A percentile compares a stretch with the other conserved stretches of the same genome.
These are phyloP conservation scores for Trachelus stipa DNA, from an alignment of 2,888 invertebrate species.

Conservation along the genomic window DNA sequence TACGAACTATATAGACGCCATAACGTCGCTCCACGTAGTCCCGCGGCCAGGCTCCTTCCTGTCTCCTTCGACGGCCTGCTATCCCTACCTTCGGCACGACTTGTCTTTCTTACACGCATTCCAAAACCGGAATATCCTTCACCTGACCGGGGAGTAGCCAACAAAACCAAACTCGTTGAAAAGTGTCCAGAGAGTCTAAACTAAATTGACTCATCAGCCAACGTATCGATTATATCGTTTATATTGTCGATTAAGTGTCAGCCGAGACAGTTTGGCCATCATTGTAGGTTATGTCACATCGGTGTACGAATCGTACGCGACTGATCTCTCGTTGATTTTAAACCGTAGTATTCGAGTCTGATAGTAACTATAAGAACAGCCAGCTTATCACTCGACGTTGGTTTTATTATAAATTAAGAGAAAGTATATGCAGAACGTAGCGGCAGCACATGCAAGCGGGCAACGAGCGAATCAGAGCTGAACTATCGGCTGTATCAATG, in stretches of 20 bases:
- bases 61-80: slow-evolving; percentile 19
- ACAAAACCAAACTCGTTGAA: neutral
- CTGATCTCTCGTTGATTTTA: neutral
- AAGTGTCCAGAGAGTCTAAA: neutral
- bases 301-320: neutral
- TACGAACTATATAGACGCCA: neutral
- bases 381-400: slow-evolving; percentile 32
- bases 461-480: slow-evolving; percentile 54
- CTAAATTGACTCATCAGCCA: neutral
- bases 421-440: slow-evolving; percentile 41
- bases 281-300: neutral
- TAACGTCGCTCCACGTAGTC: slow-evolving; percentile 17
- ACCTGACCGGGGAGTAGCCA: neutral
- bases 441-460: slow-evolving; percentile 23
- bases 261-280: neutral
- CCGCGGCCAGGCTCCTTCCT: slow-evolving; percentile 32
- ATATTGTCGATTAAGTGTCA: neutral
- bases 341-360: neutral
- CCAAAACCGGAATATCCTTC: slow-evolving; percentile 14
- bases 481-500: slow-evolving; percentile 57
- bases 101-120: slow-evolving; percentile 31
- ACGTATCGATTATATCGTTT: neutral
- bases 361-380: neutral
- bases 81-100: slow-evolving; percentile 16
- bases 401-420: slow-evolving; percentile 50